phyloP scores from a whole-genome alignment of 2,888 invertebrate species.

The Drosophila antonietae region DNA sequence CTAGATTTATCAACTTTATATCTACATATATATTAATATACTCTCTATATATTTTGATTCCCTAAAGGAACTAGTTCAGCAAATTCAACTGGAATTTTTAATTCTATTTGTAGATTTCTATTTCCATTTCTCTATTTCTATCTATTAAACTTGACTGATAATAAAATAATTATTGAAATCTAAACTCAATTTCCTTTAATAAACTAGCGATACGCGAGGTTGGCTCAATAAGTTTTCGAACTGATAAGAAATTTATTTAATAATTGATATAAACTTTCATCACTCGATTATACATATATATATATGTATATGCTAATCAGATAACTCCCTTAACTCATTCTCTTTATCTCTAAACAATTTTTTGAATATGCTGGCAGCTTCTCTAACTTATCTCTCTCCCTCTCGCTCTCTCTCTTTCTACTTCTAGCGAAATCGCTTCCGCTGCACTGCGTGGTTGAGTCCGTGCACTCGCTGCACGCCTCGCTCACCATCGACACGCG shows the following conservation, averaged over 20 bases:
- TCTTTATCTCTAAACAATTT: not conserved
- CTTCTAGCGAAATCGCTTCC: constrained; percentile 92
- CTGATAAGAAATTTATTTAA: not conserved
- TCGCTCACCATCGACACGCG: constrained; percentile 85
- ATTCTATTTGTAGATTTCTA: not conserved
- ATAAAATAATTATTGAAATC: constrained; percentile 9
- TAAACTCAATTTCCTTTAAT: constrained; percentile 8
- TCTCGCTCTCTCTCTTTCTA: not conserved
- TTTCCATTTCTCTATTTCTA: not conserved
- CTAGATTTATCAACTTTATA: not conserved
- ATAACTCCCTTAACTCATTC: not conserved
- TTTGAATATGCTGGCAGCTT: not conserved
- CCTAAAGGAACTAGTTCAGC: not conserved
- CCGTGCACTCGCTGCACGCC: constrained; percentile 89
- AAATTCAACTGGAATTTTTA: not conserved
- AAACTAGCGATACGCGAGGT: not conserved
- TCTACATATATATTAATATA: no score
- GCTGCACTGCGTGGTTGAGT: constrained; percentile 97
- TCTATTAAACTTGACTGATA: not conserved
- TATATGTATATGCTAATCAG: not conserved
- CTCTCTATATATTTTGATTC: not conserved
- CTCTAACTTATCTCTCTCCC: not conserved
- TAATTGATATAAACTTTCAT: not conserved
- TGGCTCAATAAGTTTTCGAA: not conserved
- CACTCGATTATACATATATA: not conserved